Conservation (phyloP, 2,888 invertebrate species). For the Cistogaster globosa region DNA sequence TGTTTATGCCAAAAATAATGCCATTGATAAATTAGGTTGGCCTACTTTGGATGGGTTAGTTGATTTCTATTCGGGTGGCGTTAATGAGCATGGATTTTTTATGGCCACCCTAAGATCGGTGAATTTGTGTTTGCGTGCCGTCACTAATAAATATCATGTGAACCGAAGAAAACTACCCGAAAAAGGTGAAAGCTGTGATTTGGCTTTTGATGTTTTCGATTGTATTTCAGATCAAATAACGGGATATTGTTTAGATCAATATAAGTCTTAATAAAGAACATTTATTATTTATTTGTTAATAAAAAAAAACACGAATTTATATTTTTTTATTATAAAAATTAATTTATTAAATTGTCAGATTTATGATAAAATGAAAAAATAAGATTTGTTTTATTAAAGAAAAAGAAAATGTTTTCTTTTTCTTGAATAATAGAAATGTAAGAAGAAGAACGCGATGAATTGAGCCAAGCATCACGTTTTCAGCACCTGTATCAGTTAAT, state of each 20-base stretch:
- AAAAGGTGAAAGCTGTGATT: constrained; percentile 88
- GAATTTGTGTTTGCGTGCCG: constrained; percentile 86
- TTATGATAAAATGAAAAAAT: no score
- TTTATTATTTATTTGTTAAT: no score
- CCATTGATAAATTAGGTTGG: constrained; percentile 89
- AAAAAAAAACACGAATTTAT: no score
- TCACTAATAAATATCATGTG: constrained; percentile 79
- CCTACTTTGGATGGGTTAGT: constrained; percentile 90
- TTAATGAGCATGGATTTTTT: constrained; percentile 90
- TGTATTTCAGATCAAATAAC: constrained; percentile 91
- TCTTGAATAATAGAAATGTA: background rate
- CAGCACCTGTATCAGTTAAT: background rate
- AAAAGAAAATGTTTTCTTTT: background rate
- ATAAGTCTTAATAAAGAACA: constrained; percentile 71
- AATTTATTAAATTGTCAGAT: no score
- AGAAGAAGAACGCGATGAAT: background rate
- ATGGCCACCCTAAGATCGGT: constrained; percentile 89
- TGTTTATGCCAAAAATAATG: constrained; percentile 91
- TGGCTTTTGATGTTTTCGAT: constrained; percentile 91
- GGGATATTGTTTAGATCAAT: constrained; percentile 86
- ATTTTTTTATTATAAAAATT: no score
- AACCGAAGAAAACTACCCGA: constrained; percentile 83
- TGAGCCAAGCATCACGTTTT: constrained; percentile 14
- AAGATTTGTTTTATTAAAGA: background rate
- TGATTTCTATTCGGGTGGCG: constrained; percentile 89